A percentile compares a stretch with the other conserved stretches of the same genome.
These are phyloP conservation scores for Ranitomeya imitator DNA, from an alignment of 2,113 vertebrate genomes.

Conservation along the genomic window DNA sequence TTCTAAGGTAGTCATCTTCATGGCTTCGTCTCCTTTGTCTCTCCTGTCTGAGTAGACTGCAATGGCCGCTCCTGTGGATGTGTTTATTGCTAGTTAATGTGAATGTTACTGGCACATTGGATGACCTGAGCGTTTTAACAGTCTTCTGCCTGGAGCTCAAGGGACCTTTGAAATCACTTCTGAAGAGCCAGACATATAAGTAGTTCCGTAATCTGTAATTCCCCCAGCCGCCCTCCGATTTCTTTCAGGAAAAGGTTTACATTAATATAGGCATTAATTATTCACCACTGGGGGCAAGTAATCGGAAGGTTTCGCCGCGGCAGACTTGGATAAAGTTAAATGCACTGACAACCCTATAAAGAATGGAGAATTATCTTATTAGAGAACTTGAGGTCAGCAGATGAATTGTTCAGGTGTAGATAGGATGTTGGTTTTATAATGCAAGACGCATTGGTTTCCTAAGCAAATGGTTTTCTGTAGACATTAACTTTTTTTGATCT, in stretches of 20 bases:
- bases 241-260: slow-evolving; percentile 52
- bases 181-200: slow-evolving; percentile 46
- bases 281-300: slow-evolving; percentile 33
- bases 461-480: not conserved
- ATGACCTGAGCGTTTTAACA: slow-evolving; percentile 51
- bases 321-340: slow-evolving; percentile 35
- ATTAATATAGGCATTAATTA: slow-evolving; percentile 51
- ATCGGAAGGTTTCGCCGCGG: slow-evolving; percentile 13
- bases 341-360: slow-evolving; percentile 14
- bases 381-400: slow-evolving; percentile 6
- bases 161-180: slow-evolving; percentile 34
- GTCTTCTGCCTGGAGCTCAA: slow-evolving; percentile 15
- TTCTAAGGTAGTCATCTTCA: not conserved
- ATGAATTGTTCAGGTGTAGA: slow-evolving; percentile 9
- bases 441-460: not conserved
- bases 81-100: slow-evolving; percentile 40
- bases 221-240: slow-evolving; percentile 25
- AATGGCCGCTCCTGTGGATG: slow-evolving; percentile 16
- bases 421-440: not conserved
- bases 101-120: slow-evolving; percentile 42
- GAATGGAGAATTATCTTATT: slow-evolving; percentile 12
- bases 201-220: slow-evolving; percentile 56
- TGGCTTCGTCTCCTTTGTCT: not conserved
- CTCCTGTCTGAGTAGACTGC: not conserved
- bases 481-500: not conserved